These are phyloP conservation scores for Marmota flaviventris DNA, from an alignment of 2,113 vertebrate species.

Conservation along the genomic window DNA sequence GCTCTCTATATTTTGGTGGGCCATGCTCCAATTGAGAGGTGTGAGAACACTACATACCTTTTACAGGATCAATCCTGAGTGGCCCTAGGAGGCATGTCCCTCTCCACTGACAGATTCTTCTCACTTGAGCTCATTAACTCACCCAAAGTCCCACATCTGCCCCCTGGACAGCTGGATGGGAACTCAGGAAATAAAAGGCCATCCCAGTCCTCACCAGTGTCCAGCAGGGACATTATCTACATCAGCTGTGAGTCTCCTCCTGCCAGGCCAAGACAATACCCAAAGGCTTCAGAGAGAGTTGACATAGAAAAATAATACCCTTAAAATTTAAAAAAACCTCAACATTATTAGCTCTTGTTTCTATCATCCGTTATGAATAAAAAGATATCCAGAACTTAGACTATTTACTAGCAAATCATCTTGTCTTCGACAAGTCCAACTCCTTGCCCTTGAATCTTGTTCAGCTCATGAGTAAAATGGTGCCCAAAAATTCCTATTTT, in stretches of 20 bases:
- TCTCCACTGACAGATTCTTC: background rate
- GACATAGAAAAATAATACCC: background rate
- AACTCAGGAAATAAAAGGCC: background rate
- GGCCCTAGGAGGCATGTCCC: fast-evolving
- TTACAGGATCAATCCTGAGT: background rate
- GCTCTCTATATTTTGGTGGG: background rate
- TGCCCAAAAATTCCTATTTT: background rate
- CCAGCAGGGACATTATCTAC: fast-evolving
- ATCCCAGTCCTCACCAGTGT: fast-evolving
- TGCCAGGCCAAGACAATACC: too few relatives aligned
- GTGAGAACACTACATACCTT: fast-evolving
- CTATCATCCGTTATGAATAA: background rate
- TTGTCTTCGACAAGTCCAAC: background rate
- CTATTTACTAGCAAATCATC: background rate
- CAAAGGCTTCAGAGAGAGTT: background rate
- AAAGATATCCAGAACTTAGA: background rate
- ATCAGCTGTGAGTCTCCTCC: fast-evolving
- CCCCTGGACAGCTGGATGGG: fast-evolving
- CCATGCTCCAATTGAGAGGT: background rate
- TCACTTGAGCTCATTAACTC: fast-evolving
- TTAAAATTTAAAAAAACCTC: background rate
- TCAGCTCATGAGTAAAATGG: background rate
- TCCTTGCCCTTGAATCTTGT: background rate
- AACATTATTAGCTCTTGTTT: background rate
- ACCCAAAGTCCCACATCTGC: fast-evolving